Evolutionary conservation across 2,113 vertebrate species (phyloP).

Genomic region (Ammospiza nelsoni): DNA sequence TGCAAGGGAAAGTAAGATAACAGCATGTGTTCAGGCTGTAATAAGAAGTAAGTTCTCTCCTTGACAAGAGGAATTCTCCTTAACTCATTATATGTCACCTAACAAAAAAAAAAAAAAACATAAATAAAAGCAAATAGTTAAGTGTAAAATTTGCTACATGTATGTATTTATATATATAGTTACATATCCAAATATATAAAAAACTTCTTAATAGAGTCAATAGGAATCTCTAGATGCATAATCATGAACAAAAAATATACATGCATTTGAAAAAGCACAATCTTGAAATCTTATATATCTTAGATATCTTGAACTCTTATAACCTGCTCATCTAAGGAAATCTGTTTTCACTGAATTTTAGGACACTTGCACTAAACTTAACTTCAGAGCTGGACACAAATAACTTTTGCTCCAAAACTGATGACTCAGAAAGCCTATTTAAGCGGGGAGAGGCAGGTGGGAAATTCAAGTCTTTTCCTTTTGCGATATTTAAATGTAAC

Average conservation of each 20-base stretch:
- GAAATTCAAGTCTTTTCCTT: not conserved
- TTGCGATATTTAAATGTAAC: not conserved
- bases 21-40: not conserved
- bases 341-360: not conserved
- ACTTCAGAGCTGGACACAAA: not conserved
- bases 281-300: not conserved
- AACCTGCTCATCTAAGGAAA: not conserved
- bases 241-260: not conserved
- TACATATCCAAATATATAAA: not conserved
- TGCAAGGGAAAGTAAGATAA: not conserved
- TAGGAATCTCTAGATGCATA: not conserved
- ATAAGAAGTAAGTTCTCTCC: not conserved
- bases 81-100: not conserved
- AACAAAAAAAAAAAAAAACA: not conserved
- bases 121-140: not conserved
- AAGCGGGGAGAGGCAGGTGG: rapidly evolving
- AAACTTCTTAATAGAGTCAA: not conserved
- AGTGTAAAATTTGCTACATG: not conserved
- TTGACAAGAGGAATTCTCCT: not conserved
- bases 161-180: rapidly evolving
- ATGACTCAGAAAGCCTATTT: not conserved
- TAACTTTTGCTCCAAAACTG: not conserved
- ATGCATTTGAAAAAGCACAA: not conserved
- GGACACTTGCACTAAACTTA: not conserved
- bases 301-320: too few species aligned